Evolutionary conservation across 2,797 vertebrate genomes (phyloP), one percentile per base, ranked within the genome.

Genomic region (Tenualosa ilisha): DNA sequence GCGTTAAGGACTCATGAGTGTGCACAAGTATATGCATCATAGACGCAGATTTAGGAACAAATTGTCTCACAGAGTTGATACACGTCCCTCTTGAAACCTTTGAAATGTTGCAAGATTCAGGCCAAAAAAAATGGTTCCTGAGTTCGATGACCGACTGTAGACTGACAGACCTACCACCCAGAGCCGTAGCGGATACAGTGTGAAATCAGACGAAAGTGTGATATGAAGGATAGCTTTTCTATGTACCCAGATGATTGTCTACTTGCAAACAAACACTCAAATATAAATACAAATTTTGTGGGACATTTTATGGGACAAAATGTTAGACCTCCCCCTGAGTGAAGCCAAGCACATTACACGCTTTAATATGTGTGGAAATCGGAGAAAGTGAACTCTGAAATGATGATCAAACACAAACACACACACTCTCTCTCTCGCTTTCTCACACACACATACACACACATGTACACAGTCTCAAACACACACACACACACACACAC

Each of bases 1-100:
- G 92, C 5, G 91, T 93, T 93, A 93, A 93, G 88, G 20, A 24
- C 85, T 87, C 83, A 90, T 84, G 88, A 93, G 88, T 22, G 26
- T 84, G 87, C 83, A 90, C 84, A 88, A 91, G 85, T 49, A 3
- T 63, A 5, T 87, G 87, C 63, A 56, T 79, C 84, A 56, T 46
- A n/a, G 37, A 79, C 22, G 51, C 40, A 75, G 86, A 88, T 79
- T 61, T 50, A 12, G 31, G 79, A 83, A 79, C 84, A 88, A 53
- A 79, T 13, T 50, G 0, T 4, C 84, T 84, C 85, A 83, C 84
- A 87, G 89, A 84, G 86, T 85, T 43, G 63, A 65, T 65, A 63
- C 59, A 22, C 86, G 61, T 56, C 43, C 49, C 31, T 17, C 6
- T 15, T 59, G 59, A 26, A 40, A n/a, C 53, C 86, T 91, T 82